These are phyloP conservation scores for Poecilia gillii DNA, from an alignment of 2,797 vertebrate species.

Conservation along the genomic window DNA sequence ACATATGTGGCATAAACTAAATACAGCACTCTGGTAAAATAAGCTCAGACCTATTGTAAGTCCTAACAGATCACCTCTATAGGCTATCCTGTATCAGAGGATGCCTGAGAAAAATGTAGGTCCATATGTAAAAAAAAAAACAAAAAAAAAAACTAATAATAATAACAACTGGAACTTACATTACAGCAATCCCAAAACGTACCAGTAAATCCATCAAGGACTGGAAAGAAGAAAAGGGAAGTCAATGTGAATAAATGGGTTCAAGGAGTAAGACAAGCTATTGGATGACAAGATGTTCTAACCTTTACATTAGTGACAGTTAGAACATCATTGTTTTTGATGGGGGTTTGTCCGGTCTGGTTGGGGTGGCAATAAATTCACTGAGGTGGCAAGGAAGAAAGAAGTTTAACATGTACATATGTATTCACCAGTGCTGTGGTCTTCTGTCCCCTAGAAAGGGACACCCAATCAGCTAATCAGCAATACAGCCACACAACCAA, in stretches of 20 bases:
- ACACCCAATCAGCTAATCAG: slow-evolving; percentile 42
- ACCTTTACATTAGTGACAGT: too few species aligned
- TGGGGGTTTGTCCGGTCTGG: too few species aligned
- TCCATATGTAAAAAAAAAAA: neutral
- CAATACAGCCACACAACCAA: slow-evolving; percentile 34
- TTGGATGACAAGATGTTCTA: too few species aligned
- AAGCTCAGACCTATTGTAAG: neutral
- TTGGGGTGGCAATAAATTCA: slow-evolving; percentile 18
- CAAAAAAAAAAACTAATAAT: too few species aligned
- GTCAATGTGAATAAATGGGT: too few species aligned
- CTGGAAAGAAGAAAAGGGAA: neutral
- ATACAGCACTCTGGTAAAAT: neutral
- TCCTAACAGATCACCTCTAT: neutral
- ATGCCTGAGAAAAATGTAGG: neutral
- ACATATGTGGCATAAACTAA: neutral
- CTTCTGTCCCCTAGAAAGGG: slow-evolving; percentile 41
- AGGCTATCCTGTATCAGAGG: too few species aligned
- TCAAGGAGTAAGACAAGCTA: too few species aligned
- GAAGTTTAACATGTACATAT: slow-evolving; percentile 40
- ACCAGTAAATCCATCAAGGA: neutral
- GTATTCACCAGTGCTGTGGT: slow-evolving; percentile 20
- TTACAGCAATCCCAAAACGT: neutral
- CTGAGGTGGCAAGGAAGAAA: slow-evolving; percentile 34
- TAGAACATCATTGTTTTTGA: too few species aligned
- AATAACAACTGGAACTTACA: too few species aligned